Base-by-base conservation (phyloP, 1,140 invertebrate species). In the Littorina saxatilis region DNA sequence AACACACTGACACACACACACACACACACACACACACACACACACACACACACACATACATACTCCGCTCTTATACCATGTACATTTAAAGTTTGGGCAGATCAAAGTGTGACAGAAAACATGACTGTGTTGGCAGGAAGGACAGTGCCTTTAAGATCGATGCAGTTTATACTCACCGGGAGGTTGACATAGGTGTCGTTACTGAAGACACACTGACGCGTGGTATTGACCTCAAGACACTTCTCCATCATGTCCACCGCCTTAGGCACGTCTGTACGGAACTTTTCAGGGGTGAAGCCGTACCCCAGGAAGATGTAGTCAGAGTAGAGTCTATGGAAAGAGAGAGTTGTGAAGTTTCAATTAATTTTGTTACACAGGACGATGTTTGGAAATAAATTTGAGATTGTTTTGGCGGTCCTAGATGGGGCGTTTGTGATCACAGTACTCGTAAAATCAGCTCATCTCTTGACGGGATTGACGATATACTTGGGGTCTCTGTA, bases 241-340 rank as follows among this genome's bases (percentile, higher is more conserved):
- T 40, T 52, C 29, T 85, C 83, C 27, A 90, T 80, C 63, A 77
- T 77, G 27, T n/a, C 39, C 5, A 87, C 80, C 9, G 87, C 85
- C 11, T 40, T 72, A 1, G 75, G 32, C 5, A 87, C 87, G 37
- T 86, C 84, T 13, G 37, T 47, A 40, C 83, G 80, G 55, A 90
- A 88, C 27, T 79, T 84, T 75, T 86, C 70, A 13, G 85, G 77
- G 1, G 87, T 85, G 68, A 80, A 39, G 23, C 89, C 88, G 29
- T 83, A 55, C n/a, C 82, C 76, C 35, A 88, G 77, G 47, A 87
- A 90, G n/a, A 87, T 81, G 74, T 88, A 90, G 55, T 90, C 89
- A 32, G 87, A 89, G 68, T 86, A 88, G n/a, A 90, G 58, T 47
- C 87, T 85, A n/a, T n/a, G n/a, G n/a, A n/a, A n/a, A n/a, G n/a